These are phyloP conservation scores for Caenorhabditis uteleia DNA, from an alignment of 2,888 invertebrate species.

Conservation along the genomic window DNA sequence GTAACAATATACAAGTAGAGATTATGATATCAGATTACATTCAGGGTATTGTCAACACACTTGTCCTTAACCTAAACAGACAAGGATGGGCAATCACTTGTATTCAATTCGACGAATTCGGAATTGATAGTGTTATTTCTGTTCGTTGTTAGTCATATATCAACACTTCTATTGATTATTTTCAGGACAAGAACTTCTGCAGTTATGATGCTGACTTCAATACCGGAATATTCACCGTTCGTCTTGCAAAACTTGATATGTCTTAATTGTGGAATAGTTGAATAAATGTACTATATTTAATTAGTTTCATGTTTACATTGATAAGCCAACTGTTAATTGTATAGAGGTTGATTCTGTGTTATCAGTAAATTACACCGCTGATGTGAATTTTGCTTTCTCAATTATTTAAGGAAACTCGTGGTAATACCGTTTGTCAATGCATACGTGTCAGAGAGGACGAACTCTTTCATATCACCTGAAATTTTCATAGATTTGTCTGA, in stretches of 20 bases:
- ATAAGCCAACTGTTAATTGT: too few species aligned
- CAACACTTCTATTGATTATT: not conserved
- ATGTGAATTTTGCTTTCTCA: too few species aligned
- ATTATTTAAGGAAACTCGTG: too few species aligned
- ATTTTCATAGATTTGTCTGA: too few species aligned
- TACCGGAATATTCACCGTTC: constrained; percentile 31
- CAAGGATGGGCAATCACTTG: constrained; percentile 45
- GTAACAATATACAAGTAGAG: not conserved
- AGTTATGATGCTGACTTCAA: constrained; percentile 35
- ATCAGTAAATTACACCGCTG: too few species aligned
- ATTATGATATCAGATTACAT: not conserved
- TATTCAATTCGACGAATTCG: constrained; percentile 28
- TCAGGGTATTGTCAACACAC: constrained; percentile 40
- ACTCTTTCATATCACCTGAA: too few species aligned
- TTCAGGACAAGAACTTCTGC: constrained; percentile 50
- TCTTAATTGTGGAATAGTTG: too few species aligned
- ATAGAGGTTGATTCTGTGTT: too few species aligned
- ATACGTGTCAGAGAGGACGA: too few species aligned
- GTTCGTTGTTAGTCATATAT: constrained; percentile 1
- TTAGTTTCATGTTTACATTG: too few species aligned
- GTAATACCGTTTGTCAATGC: too few species aligned
- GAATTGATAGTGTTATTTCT: constrained; percentile 18
- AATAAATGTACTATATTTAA: too few species aligned
- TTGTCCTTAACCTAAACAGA: constrained; percentile 39
- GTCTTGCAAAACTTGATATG: constrained; percentile 47